Conservation (phyloP, 2,888 invertebrate species). For the Xestia xanthographa region DNA sequence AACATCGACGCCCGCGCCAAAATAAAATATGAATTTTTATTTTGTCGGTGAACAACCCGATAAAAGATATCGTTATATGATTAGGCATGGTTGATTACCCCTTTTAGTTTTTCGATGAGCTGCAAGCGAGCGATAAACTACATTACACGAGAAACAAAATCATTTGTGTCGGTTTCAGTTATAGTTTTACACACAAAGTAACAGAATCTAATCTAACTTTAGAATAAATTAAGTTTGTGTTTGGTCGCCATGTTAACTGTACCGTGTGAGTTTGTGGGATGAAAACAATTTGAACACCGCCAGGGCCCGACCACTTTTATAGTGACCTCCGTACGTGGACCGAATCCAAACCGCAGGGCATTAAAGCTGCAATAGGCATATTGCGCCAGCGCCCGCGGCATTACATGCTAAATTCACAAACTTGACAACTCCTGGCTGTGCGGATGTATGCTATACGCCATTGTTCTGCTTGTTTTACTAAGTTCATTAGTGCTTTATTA, state of each 20-base stretch:
- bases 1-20: conserved; percentile 80
- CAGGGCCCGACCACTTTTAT: conserved; percentile 83
- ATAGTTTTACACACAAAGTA: conserved; percentile 59
- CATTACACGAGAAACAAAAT: conserved; percentile 46
- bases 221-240: conserved; percentile 73
- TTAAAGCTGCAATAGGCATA: conserved; percentile 84
- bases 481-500: conserved; percentile 29
- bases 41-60: conserved; percentile 64
- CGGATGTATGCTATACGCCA: conserved; percentile 39
- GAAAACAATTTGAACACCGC: conserved; percentile 85
- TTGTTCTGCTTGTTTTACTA: conserved; percentile 35
- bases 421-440: conserved; percentile 72
- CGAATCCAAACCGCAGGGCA: conserved; percentile 85
- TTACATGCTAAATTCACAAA: conserved; percentile 76
- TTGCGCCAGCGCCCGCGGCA: conserved; percentile 76
- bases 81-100: conserved; percentile 58
- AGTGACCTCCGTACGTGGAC: conserved; percentile 83
- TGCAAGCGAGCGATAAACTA: conserved; percentile 36
- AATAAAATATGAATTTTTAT: conserved; percentile 83
- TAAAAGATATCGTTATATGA: conserved; percentile 52
- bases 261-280: conserved; percentile 79
- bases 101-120: conserved; percentile 43
- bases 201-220: conserved; percentile 69
- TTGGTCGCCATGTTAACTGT: conserved; percentile 73
- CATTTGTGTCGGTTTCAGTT: conserved; percentile 52